These are phyloP conservation scores for Oxyruncus cristatus DNA, from an alignment of 2,113 vertebrate species.

Conservation along the genomic window DNA sequence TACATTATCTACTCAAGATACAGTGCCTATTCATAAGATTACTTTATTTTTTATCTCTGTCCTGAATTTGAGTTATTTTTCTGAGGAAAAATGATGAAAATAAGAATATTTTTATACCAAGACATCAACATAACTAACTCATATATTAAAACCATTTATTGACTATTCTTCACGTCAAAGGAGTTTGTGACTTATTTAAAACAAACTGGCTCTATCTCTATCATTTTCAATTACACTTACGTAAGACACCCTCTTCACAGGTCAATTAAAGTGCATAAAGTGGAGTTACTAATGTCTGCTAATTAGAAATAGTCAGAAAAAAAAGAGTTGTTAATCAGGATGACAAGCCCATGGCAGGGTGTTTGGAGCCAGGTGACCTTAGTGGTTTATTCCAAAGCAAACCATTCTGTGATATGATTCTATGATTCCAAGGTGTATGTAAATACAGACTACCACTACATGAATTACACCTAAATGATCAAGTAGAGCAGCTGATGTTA, in stretches of 20 bases:
- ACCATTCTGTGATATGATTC: not conserved
- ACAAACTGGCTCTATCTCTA: not conserved
- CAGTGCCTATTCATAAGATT: not conserved
- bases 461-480: not conserved
- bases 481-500: not conserved
- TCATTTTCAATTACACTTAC: not conserved
- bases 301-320: not conserved
- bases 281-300: not conserved
- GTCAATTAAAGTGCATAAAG: not conserved
- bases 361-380: not conserved
- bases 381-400: not conserved
- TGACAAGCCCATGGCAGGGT: not conserved
- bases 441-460: not conserved
- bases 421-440: accelerated
- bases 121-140: not conserved
- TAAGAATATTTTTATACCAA: not conserved
- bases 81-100: not conserved
- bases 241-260: not conserved
- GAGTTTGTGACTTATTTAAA: not conserved
- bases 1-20: not conserved
- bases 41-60: not conserved
- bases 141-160: not conserved
- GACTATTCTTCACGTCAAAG: not conserved
- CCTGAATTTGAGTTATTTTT: not conserved
- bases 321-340: not conserved